A percentile compares a stretch with the other conserved stretches of the same genome.
These are phyloP conservation scores for Ectobius pallidus DNA, from an alignment of 2,888 invertebrate genomes.

Conservation along the genomic window DNA sequence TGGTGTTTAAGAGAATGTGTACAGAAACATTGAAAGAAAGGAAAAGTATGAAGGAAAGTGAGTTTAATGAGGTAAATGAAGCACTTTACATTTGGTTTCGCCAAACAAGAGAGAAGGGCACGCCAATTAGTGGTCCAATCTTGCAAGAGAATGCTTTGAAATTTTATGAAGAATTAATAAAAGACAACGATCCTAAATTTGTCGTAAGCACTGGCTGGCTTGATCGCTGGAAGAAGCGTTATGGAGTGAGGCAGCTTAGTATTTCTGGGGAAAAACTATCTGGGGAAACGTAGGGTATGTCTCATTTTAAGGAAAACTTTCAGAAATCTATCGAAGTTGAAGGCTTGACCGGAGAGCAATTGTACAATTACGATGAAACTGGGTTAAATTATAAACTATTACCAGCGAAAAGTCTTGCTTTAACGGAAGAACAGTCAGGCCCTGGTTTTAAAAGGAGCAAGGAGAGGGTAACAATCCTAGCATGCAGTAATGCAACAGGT, in stretches of 20 bases:
- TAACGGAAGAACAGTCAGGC: background rate
- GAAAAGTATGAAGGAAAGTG: background rate
- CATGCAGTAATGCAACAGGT: background rate
- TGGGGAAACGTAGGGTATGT: background rate
- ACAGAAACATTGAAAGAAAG: background rate
- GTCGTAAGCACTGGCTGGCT: background rate
- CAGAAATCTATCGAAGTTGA: background rate
- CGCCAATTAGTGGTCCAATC: background rate
- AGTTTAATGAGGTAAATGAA: background rate
- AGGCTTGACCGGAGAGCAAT: background rate
- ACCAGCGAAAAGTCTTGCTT: background rate
- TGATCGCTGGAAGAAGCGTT: background rate
- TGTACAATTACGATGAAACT: background rate
- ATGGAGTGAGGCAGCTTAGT: background rate
- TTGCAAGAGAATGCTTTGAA: background rate
- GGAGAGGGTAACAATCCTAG: background rate
- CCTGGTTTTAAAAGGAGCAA: background rate
- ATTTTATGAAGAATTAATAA: background rate
- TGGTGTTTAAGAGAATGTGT: background rate
- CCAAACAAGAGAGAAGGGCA: background rate
- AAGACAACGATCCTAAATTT: background rate
- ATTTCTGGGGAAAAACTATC: background rate
- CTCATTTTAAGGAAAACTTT: background rate
- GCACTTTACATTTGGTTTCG: background rate
- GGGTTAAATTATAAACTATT: background rate